Evolutionary conservation across 2,113 vertebrate genomes (phyloP), one percentile per base, ranked within the genome.

Genomic region (Gorsachius goisagi): DNA sequence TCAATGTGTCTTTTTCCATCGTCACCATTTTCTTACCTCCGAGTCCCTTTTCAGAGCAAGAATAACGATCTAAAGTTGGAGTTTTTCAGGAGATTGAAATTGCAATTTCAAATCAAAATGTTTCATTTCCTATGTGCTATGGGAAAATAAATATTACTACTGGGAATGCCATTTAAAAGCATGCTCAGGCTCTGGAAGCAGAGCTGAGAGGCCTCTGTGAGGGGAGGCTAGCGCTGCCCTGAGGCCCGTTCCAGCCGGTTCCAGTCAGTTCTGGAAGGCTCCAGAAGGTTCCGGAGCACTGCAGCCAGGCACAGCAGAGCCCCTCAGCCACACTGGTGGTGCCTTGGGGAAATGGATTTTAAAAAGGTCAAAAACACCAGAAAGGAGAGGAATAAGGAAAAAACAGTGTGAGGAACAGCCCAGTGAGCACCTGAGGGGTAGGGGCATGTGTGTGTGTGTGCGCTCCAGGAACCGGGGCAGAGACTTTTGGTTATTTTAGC

Each of bases 21-120:
- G 27, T 26, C 76, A 58, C 44, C 4, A 4, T 20, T 30, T n/a
- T 6, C 4, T 3, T 30, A 47, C 1, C 2, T 35, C 16, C 0
- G 45, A 58, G 30, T 4, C 19, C 37, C 47, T 59, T 72, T 53
- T 30, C 41, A 59, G 12, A 53, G 27, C 67, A 83, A 28, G 22
- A 59, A 41, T 10, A 30, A 35, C 0, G 1, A 56, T 24, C 50
- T 33, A 24, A 62, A 67, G 32, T 6, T 14, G 16, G 26, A 55
- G 26, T 23, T 83, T 56, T 78, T n/a, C 60, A 45, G 22, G 50
- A n/a, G 17, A 45, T 1, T 11, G 23, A 44, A 58, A 27, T 3
- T 6, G 4, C 5, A 11, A 12, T 37, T 69, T 37, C 74, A 63
- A 32, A 66, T 8, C 32, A 26, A 24, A 59, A n/a, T 2, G 2